phyloP scores from a whole-genome alignment of 1,140 invertebrate genomes.

The Daktulosphaira vitifoliae region DNA sequence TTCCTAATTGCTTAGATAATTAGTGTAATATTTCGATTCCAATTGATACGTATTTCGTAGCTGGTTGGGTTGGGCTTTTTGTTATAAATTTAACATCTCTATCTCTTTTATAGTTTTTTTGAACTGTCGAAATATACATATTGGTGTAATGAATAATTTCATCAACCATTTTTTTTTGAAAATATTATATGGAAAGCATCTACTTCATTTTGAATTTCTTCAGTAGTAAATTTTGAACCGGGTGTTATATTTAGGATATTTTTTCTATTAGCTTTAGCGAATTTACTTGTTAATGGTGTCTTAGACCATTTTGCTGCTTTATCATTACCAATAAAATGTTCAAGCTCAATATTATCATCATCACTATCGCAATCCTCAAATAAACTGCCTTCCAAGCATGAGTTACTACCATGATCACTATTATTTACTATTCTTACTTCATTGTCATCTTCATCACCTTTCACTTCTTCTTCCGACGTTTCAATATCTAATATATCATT shows the following conservation, averaged over 20 bases:
- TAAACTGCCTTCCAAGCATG: too few species aligned
- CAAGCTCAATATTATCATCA: constrained; percentile 26
- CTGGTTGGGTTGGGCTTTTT: too few species aligned
- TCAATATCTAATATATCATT: background rate
- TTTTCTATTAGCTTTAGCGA: constrained; percentile 31
- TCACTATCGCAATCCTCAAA: background rate
- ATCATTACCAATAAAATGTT: constrained; percentile 28
- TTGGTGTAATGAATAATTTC: constrained; percentile 34
- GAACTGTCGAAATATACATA: constrained; percentile 37
- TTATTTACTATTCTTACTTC: too few species aligned
- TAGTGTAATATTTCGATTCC: too few species aligned
- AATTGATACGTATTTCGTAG: too few species aligned
- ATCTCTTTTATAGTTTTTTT: constrained; percentile 36
- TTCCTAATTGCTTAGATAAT: too few species aligned
- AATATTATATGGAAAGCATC: constrained; percentile 37
- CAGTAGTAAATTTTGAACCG: too few species aligned
- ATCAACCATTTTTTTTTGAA: constrained; percentile 35
- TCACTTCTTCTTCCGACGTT: too few species aligned
- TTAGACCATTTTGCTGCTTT: constrained; percentile 11
- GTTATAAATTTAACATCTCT: constrained; percentile 42
- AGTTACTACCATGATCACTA: too few species aligned
- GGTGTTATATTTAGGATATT: too few species aligned
- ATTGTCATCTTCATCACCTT: too few species aligned
- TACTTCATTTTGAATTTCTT: constrained; percentile 33
- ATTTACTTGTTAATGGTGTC: constrained; percentile 20